A percentile compares a stretch with the other conserved stretches of the same genome.
Evolutionary conservation across 2,888 invertebrate species (phyloP).

Genomic region (Zhengitettix transpicula): DNA sequence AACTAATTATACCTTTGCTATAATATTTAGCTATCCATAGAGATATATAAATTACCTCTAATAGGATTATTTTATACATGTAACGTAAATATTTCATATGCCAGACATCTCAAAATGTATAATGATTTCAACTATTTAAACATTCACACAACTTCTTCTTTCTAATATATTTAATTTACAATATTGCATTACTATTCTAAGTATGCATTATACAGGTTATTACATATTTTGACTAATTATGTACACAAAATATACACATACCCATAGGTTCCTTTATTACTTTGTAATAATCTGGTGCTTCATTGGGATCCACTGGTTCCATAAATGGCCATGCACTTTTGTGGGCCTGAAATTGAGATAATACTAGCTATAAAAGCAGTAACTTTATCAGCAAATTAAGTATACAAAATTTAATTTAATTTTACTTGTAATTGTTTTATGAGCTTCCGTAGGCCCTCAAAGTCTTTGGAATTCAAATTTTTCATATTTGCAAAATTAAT

Average conservation of each 20-base stretch:
- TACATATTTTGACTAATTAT: background rate
- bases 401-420: conserved; percentile 3
- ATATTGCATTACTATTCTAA: background rate
- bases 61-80: too few relatives aligned
- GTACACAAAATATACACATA: conserved; percentile 27
- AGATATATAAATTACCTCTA: too few relatives aligned
- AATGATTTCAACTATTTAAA: too few relatives aligned
- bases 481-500: conserved; percentile 85
- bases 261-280: conserved; percentile 94
- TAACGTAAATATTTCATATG: too few relatives aligned
- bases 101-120: too few relatives aligned
- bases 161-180: background rate
- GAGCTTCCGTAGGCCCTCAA: conserved; percentile 65
- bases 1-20: too few relatives aligned
- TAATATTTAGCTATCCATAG: too few relatives aligned
- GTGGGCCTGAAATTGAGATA: conserved; percentile 44
- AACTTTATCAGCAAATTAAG: background rate
- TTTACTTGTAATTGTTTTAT: conserved; percentile 74
- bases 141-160: too few relatives aligned
- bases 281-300: conserved; percentile 93
- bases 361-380: background rate
- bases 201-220: background rate
- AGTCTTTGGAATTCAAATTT: conserved; percentile 59
- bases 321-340: conserved; percentile 97
- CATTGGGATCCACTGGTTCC: conserved; percentile 89